phyloP scores from a whole-genome alignment of 1,140 invertebrate species.

The Hypsibius dujardini region DNA sequence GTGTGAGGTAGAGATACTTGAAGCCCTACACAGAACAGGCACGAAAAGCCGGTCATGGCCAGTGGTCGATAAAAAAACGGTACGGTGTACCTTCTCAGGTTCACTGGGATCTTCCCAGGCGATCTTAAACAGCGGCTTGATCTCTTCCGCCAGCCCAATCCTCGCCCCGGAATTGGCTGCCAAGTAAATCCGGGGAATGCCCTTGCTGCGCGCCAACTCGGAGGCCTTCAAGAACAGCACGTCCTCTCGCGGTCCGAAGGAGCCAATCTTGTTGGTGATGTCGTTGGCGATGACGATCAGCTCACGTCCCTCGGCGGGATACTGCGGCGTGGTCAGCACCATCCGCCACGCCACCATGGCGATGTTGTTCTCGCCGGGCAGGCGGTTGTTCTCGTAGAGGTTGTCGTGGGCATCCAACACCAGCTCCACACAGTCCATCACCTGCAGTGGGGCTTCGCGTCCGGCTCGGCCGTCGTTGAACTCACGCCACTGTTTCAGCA shows the following conservation, averaged over 20 bases:
- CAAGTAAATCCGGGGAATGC: conserved; percentile 82
- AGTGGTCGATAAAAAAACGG: not conserved
- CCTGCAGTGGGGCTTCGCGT: conserved; percentile 47
- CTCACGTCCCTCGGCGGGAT: conserved; percentile 72
- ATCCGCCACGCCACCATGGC: conserved; percentile 97
- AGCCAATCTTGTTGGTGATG: conserved; percentile 79
- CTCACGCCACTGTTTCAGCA: conserved; percentile 62
- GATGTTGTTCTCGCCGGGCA: conserved; percentile 84
- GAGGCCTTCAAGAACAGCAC: conserved; percentile 59
- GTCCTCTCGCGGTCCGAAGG: conserved; percentile 86
- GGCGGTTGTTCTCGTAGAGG: conserved; percentile 65
- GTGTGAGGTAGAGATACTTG: conserved; percentile 80
- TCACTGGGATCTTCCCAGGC: conserved; percentile 76
- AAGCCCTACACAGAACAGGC: conserved; percentile 48
- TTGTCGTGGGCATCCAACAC: conserved; percentile 57
- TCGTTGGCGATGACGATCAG: conserved; percentile 93
- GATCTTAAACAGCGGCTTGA: conserved; percentile 76
- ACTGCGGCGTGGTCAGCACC: conserved; percentile 80
- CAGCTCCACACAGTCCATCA: conserved; percentile 58
- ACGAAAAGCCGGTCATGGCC: not conserved
- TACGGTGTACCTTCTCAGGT: conserved; percentile 54
- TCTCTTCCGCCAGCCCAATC: conserved; percentile 86
- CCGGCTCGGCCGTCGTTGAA: conserved; percentile 49
- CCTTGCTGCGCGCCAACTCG: conserved; percentile 60
- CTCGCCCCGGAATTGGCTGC: conserved; percentile 90